Conservation (phyloP, 2,113 vertebrate species). For the Oreochromis aureus region DNA sequence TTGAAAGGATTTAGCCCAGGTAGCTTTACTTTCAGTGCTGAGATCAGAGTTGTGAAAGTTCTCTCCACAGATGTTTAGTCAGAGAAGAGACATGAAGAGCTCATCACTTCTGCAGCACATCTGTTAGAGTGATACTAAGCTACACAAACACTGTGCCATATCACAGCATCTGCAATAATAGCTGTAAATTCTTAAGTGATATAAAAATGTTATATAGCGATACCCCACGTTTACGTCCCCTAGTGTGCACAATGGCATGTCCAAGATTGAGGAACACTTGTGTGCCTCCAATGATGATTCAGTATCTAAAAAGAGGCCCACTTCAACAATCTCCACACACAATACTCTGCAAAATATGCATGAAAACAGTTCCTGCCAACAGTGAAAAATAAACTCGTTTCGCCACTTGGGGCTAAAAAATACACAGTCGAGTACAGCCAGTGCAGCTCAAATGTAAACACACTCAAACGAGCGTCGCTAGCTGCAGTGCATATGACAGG, state of each 20-base stretch:
- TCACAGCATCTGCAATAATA: accelerated
- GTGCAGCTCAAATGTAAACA: not conserved
- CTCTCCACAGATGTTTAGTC: constrained; percentile 47
- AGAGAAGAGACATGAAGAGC: constrained; percentile 65
- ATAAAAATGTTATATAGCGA: not conserved
- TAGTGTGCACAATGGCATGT: not conserved
- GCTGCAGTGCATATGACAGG: not conserved
- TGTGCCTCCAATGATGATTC: not conserved
- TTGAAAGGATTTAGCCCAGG: not conserved
- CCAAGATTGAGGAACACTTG: accelerated
- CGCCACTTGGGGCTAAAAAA: not conserved
- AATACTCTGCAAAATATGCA: not conserved
- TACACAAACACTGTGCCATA: not conserved
- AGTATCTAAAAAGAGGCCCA: not conserved
- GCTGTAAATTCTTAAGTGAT: not conserved
- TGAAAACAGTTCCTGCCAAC: not conserved
- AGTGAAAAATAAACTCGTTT: not conserved
- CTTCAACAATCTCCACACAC: not conserved
- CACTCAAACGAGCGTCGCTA: not conserved
- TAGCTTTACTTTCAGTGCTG: not conserved
- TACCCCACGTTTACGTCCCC: not conserved
- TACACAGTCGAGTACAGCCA: too few species aligned
- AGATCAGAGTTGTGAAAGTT: constrained; percentile 56
- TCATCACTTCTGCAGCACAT: constrained; percentile 50
- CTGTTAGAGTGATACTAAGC: not conserved